Evolutionary conservation across 2,888 invertebrate species (phyloP).

Genomic region (Amphipyra tragopoginis): DNA sequence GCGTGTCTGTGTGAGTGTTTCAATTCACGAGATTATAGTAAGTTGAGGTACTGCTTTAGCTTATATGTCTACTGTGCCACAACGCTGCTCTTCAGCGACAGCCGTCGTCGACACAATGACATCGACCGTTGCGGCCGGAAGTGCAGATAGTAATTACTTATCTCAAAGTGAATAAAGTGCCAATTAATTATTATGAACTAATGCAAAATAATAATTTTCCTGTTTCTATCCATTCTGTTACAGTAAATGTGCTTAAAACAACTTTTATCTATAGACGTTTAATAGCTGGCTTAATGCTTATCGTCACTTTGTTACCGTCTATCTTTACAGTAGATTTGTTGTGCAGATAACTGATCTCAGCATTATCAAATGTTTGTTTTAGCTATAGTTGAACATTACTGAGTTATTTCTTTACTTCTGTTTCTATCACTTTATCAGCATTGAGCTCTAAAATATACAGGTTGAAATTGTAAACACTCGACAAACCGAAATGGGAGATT

Average conservation of each 20-base stretch:
- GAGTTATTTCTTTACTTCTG: background rate
- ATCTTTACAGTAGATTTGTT: slow-evolving; percentile 25
- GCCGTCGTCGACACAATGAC: too few relatives aligned
- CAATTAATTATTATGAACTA: background rate
- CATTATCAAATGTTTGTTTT: slow-evolving; percentile 37
- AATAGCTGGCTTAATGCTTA: slow-evolving; percentile 34
- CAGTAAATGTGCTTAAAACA: background rate
- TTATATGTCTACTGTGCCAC: too few relatives aligned
- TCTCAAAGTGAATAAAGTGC: background rate
- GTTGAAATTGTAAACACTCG: background rate
- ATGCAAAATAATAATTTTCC: background rate
- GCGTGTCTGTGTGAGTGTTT: too few relatives aligned
- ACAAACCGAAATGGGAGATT: too few relatives aligned
- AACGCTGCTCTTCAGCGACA: too few relatives aligned
- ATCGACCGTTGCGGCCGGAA: too few relatives aligned
- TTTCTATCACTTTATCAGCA: background rate
- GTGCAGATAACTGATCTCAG: slow-evolving; percentile 39
- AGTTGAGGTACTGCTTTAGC: too few relatives aligned
- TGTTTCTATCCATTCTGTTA: background rate
- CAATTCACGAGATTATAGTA: too few relatives aligned
- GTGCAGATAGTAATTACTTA: too few relatives aligned
- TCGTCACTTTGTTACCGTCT: slow-evolving; percentile 26
- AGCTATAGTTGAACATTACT: slow-evolving; percentile 14
- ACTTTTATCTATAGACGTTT: slow-evolving; percentile 35
- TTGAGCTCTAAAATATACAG: too few relatives aligned